Evolutionary conservation across 2,113 vertebrate species (phyloP).

Genomic region (Corvus moneduloides): DNA sequence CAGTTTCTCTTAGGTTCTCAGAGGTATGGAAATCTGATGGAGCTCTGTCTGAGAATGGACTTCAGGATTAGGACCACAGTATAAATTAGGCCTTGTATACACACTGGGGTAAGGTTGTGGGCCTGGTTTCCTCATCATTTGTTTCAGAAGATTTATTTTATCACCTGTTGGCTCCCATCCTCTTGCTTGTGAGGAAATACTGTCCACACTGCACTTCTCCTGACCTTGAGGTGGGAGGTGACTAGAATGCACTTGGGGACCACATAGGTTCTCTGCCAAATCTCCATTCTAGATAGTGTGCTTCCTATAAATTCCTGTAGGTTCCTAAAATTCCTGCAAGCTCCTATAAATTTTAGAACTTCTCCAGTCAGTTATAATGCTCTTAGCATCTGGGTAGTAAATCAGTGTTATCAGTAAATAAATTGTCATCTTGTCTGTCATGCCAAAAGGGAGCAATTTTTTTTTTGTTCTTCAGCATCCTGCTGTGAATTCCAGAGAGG

Average conservation of each 20-base stretch:
- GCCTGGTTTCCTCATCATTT: background rate
- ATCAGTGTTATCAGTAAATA: background rate
- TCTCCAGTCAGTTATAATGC: background rate
- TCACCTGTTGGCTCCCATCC: rapidly evolving
- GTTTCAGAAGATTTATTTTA: background rate
- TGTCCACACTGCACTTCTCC: background rate
- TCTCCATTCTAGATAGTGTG: background rate
- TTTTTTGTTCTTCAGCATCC: background rate
- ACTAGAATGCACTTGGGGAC: background rate
- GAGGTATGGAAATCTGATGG: background rate
- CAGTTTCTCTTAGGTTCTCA: background rate
- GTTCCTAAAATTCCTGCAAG: background rate
- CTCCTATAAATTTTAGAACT: background rate
- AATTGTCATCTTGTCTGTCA: background rate
- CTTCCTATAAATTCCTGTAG: background rate
- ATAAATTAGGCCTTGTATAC: background rate
- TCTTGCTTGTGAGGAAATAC: background rate
- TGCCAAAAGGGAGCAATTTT: background rate
- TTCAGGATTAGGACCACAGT: background rate
- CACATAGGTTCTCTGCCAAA: background rate
- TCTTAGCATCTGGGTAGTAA: background rate
- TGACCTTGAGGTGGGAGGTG: background rate
- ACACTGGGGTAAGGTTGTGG: background rate
- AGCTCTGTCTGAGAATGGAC: background rate
- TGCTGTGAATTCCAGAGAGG: background rate